Base-by-base conservation (phyloP, 2,113 vertebrate species). In the Ochotona princeps region DNA sequence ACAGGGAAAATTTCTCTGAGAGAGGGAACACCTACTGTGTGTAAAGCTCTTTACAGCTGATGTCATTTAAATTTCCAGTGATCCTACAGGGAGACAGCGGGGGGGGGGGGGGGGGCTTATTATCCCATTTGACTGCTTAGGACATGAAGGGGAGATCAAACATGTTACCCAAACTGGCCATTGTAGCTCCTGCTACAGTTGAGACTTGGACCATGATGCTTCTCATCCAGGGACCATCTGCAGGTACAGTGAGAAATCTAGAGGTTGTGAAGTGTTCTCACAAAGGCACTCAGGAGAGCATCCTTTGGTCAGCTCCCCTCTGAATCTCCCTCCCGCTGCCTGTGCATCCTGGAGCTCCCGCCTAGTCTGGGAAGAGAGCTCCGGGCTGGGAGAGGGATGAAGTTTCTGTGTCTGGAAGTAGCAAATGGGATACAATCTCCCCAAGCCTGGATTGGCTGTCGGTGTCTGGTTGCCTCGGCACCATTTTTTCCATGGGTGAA, bases 401-500 rank as follows among this genome's bases (percentile, higher is more conserved):
- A 25, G 35, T 91, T 96, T 70, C 66, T 89, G n/a, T 95, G 79
- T 87, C 89, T 96, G 87, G 83, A 96, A 96, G 87, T 82, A 60
- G 69, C 11, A 6, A 91, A 97, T 94, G 94, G 96, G 96, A 97
- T 96, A 95, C 89, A 97, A 95, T 95, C 88, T 90, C 67, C 63
- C 67, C 63, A 87, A 72, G 89, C 90, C 90, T 96, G 95, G 94
- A 92, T 96, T 94, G 94, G 90, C 12, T 79, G 84, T 85, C 49
- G 79, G 97, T 96, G 93, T 97, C 96, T 96, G 69, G 93, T 98
- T 97, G 97, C 96, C 57, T 69, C 74, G 20, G 18, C 92, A 92
- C 88, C 73, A 65, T n/a, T n/a, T 97, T 98, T 97, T 97, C 96
- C 94, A 93, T 44, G 95, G 90, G 72, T 51, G 89, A 98, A 97